phyloP scores from a whole-genome alignment of 2,888 invertebrate species.

The Drosophila tanythrix region DNA sequence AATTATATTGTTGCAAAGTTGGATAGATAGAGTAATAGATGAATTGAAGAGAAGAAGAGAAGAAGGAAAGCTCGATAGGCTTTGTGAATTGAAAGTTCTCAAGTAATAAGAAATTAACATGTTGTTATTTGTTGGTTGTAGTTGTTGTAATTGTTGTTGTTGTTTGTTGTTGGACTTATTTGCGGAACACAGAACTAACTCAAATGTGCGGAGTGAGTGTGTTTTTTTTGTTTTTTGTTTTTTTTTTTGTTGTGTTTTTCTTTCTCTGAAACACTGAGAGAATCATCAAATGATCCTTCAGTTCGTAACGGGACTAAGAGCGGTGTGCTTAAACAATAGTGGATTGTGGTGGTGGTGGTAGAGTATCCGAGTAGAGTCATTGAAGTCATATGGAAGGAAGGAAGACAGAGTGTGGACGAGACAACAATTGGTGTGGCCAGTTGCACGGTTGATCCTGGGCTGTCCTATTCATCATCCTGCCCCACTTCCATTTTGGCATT shows the following conservation, averaged over 20 bases:
- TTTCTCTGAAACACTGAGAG: conserved; percentile 13
- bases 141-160: conserved; percentile 77
- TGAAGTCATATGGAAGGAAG: conserved; percentile 55
- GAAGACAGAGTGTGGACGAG: conserved; percentile 29
- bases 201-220: conserved; percentile 56
- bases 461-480: conserved; percentile 20
- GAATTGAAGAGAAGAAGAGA: conserved; percentile 9
- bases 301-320: conserved; percentile 67
- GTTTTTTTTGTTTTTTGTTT: conserved; percentile 24
- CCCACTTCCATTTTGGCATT: conserved; percentile 60
- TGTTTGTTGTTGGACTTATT: conserved; percentile 75
- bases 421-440: conserved; percentile 40
- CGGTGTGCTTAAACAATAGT: conserved; percentile 72
- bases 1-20: conserved; percentile 43
- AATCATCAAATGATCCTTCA: conserved; percentile 14
- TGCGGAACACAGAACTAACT: conserved; percentile 68
- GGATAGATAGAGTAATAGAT: conserved; percentile 23
- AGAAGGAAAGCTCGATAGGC: conserved; percentile 30
- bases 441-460: conserved; percentile 19
- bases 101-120: conserved; percentile 75
- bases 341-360: conserved; percentile 51
- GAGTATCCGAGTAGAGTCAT: conserved; percentile 70
- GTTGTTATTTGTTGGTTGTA: conserved; percentile 74
- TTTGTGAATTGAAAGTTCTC: conserved; percentile 62
- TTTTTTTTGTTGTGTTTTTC: conserved; percentile 7